These are phyloP conservation scores for Bolborhynchus lineola DNA, from an alignment of 2,113 vertebrate genomes.

Conservation along the genomic window DNA sequence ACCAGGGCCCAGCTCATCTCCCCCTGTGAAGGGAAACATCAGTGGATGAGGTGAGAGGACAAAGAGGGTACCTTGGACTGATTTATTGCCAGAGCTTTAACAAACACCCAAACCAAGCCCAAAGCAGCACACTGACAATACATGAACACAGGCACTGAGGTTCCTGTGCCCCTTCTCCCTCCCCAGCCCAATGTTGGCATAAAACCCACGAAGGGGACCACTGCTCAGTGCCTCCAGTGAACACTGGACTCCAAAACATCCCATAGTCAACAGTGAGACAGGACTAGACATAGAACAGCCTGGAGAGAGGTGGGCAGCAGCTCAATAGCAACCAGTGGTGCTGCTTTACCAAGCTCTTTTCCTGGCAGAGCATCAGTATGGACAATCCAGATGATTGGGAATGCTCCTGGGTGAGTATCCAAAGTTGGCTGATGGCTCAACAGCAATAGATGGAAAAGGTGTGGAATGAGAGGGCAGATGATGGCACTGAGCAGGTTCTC, in stretches of 20 bases:
- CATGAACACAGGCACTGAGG: not conserved
- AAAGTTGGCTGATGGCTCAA: not conserved
- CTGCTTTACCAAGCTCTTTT: not conserved
- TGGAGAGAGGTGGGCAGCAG: slow-evolving; percentile 1
- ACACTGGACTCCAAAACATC: not conserved
- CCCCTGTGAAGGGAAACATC: rapidly evolving
- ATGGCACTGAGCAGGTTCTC: not conserved
- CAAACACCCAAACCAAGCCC: not conserved
- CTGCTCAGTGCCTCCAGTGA: not conserved
- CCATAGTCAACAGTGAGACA: not conserved
- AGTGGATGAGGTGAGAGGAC: not conserved
- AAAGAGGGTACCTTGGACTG: not conserved
- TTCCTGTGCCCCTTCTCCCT: not conserved
- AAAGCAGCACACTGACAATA: not conserved
- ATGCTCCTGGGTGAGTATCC: rapidly evolving
- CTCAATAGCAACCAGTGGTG: not conserved
- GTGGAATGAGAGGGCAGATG: not conserved
- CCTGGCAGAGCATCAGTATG: not conserved
- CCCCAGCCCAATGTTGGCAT: rapidly evolving
- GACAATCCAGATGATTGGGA: not conserved
- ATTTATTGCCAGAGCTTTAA: slow-evolving; percentile 46
- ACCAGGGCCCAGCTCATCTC: rapidly evolving
- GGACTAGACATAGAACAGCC: not conserved
- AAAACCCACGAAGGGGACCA: not conserved
- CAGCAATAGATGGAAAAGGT: not conserved